Evolutionary conservation across 2,113 vertebrate species (phyloP).

Genomic region (Entelurus aequoreus): DNA sequence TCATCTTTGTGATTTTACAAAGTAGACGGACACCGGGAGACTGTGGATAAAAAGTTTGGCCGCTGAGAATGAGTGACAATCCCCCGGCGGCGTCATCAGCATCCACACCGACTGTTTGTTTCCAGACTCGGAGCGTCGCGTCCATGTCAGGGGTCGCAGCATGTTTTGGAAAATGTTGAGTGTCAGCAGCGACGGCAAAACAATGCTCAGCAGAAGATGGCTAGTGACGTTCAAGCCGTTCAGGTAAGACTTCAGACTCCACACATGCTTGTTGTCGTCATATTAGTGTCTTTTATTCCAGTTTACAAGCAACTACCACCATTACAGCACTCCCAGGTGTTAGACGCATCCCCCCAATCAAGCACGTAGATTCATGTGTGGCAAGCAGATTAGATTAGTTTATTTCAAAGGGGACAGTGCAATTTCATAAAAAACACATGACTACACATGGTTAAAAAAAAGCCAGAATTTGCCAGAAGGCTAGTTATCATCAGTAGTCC

Average conservation of each 20-base stretch:
- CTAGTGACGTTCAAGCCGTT: conserved; percentile 95
- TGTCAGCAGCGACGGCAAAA: conserved; percentile 85
- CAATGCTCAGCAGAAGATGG: conserved; percentile 97
- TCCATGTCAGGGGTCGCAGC: conserved; percentile 43
- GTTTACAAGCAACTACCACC: neutral
- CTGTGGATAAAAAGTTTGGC: conserved; percentile 32
- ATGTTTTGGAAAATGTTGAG: conserved; percentile 74
- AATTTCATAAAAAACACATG: too few species aligned
- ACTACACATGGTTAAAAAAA: too few species aligned
- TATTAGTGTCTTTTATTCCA: neutral
- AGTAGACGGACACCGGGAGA: neutral
- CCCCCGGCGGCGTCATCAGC: too few species aligned
- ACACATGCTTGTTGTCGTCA: neutral
- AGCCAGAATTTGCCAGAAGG: too few species aligned
- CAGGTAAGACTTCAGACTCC: conserved; percentile 74
- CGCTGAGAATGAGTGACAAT: conserved; percentile 17
- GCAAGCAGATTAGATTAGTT: neutral
- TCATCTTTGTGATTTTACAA: conserved; percentile 4
- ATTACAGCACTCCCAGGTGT: neutral
- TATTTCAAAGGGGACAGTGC: too few species aligned
- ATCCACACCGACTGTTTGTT: conserved; percentile 22
- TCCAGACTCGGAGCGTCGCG: conserved; percentile 36
- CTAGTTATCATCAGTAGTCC: too few species aligned
- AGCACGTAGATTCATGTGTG: neutral
- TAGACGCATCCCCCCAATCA: neutral